Evolutionary conservation across 2,113 vertebrate genomes (phyloP), one percentile per base, ranked within the genome.

Genomic region (Grammomys surdaster): DNA sequence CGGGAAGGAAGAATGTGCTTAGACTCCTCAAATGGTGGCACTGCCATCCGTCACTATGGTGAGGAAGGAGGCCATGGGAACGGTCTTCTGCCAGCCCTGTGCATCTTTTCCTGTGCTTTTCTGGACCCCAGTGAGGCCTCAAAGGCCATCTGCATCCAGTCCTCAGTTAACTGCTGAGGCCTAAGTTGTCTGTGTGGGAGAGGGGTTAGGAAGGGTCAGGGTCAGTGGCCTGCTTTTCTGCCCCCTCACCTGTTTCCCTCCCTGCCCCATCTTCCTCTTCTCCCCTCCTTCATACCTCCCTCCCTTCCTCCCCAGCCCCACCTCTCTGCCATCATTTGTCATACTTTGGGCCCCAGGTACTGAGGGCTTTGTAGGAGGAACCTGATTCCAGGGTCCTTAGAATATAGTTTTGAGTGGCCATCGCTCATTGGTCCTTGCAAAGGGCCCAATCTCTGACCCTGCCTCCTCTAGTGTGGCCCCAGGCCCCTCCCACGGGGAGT

Each of bases 291-390:
- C 51, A 0, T 69, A 40, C 16, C 20, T 76, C 63, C 63, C 65
- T 0, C 4, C 2, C 6, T 48, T 12, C 22, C 16, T 22, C 26
- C 12, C 1, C 6, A 7, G 17, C n/a, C 10, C 11, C 2, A 11
- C 5, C 0, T 14, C 28, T 28, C 13, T 5, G 3, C 3, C 22
- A 4, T 54, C 22, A 40, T 46, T 0, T 5, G n/a, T n/a, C 56
- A 6, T 0, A 14, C 70, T 73, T 51, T 56, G 40, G 51, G 75
- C 17, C 77, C 20, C 40, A 46, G 65, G 75, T 36, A 19, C 95
- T 76, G 14, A 22, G 33, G 36, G 6, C 75, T 54, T 43, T 76
- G 17, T 10, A 11, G 56, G 40, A 54, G 14, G 28, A 4, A 24
- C 73, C 81, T 89, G 58, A 69, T 77, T 82, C 26, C 24, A 77